phyloP scores from a whole-genome alignment of 1,140 invertebrate species.

The Drosophila grimshawi region DNA sequence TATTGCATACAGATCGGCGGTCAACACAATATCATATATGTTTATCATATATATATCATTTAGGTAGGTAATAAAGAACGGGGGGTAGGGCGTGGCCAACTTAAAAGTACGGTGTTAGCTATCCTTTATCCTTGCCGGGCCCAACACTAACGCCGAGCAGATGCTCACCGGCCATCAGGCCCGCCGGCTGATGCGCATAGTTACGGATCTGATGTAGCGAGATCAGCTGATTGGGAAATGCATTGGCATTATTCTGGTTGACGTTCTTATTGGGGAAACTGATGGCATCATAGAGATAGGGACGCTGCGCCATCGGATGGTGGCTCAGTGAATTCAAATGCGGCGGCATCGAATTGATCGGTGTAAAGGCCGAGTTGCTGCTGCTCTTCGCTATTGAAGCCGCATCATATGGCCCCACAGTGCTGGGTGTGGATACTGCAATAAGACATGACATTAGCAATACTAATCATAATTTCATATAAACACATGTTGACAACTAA shows the following conservation, averaged over 20 bases:
- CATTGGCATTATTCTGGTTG: constrained; percentile 87
- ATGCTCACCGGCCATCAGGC: constrained; percentile 83
- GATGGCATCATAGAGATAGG: constrained; percentile 97
- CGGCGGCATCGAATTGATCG: constrained; percentile 95
- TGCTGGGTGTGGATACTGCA: constrained; percentile 75
- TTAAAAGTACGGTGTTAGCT: constrained; percentile 84
- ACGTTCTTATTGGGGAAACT: constrained; percentile 88
- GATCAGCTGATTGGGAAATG: constrained; percentile 97
- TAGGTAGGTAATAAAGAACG: constrained; percentile 17
- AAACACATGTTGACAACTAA: neutral
- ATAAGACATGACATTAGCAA: neutral
- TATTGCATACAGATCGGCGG: constrained; percentile 47
- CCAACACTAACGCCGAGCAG: constrained; percentile 83
- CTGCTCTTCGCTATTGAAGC: constrained; percentile 85
- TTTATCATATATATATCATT: constrained; percentile 18
- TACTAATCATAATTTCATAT: neutral
- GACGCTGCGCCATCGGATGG: constrained; percentile 89
- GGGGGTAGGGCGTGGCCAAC: constrained; percentile 33
- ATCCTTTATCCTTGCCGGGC: constrained; percentile 84
- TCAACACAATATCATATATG: constrained; percentile 23
- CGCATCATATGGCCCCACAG: constrained; percentile 77
- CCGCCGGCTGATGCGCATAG: constrained; percentile 95
- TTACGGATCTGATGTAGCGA: constrained; percentile 98
- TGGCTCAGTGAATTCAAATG: constrained; percentile 91
- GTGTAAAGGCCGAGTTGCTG: constrained; percentile 95